phyloP scores from a whole-genome alignment of 2,797 vertebrate species.

The Bradypodion ventrale region DNA sequence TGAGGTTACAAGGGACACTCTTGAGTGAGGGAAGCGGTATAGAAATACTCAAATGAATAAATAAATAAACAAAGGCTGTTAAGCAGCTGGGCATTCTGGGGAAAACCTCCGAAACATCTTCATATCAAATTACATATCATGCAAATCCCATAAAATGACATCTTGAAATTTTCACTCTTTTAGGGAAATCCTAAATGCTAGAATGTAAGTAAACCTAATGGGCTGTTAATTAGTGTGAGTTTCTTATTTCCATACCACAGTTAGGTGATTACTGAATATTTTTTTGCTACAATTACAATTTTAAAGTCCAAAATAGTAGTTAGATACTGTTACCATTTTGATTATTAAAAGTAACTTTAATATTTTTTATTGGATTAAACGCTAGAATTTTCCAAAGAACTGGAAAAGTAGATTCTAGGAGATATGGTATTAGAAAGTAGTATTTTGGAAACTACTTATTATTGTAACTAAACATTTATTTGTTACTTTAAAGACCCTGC shows the following conservation, averaged over 20 bases:
- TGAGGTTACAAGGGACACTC: conserved; percentile 33
- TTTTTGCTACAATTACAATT: neutral
- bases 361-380: no score
- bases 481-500: neutral
- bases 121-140: neutral
- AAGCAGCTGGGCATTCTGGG: conserved; percentile 33
- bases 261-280: neutral
- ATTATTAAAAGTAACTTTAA: neutral
- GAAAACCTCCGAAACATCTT: conserved; percentile 19
- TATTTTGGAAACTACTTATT: neutral
- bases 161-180: neutral
- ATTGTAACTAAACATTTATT: neutral
- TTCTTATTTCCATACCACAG: neutral
- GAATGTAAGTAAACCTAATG: neutral
- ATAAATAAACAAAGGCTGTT: conserved; percentile 37
- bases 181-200: neutral
- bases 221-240: neutral
- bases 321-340: neutral
- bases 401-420: no score
- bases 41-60: no score
- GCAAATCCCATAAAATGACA: neutral
- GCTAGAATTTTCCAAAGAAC: no score
- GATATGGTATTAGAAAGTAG: no score
- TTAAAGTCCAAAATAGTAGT: neutral
- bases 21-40: no score